phyloP scores from a whole-genome alignment of 2,113 vertebrate species.

The Acinonyx jubatus region DNA sequence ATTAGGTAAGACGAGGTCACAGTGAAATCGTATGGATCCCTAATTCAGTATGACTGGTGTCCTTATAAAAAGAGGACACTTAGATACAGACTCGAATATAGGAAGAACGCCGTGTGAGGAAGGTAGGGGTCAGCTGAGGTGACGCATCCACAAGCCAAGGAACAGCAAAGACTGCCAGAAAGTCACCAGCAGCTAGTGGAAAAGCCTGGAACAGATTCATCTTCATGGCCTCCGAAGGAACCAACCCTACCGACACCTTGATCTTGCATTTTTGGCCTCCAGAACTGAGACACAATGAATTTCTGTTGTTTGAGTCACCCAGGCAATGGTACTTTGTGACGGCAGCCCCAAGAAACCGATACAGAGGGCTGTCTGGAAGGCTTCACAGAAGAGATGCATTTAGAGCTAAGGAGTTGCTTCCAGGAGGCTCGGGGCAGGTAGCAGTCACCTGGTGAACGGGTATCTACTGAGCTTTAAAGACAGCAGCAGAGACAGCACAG shows the following conservation, averaged over 20 bases:
- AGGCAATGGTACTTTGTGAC: background rate
- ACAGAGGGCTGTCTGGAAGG: background rate
- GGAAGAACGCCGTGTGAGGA: background rate
- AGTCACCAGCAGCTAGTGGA: background rate
- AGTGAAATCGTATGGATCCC: background rate
- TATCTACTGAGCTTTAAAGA: background rate
- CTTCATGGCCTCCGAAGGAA: background rate
- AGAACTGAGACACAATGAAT: background rate
- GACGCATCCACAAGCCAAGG: background rate
- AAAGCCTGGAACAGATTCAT: background rate
- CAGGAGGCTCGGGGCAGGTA: background rate
- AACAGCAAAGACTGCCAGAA: background rate
- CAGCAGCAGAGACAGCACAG: background rate
- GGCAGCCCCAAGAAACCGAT: background rate
- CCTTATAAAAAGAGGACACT: background rate
- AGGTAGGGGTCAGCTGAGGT: background rate
- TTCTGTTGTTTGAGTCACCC: no score
- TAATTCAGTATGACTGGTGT: background rate
- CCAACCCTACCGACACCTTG: background rate
- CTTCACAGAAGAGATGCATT: background rate
- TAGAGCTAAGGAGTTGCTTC: background rate
- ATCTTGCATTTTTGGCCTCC: background rate
- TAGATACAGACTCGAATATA: background rate
- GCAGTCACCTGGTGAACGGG: background rate
- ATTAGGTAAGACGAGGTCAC: background rate